Conservation (phyloP, 2,797 vertebrate genomes). For the Trachops cirrhosus region DNA sequence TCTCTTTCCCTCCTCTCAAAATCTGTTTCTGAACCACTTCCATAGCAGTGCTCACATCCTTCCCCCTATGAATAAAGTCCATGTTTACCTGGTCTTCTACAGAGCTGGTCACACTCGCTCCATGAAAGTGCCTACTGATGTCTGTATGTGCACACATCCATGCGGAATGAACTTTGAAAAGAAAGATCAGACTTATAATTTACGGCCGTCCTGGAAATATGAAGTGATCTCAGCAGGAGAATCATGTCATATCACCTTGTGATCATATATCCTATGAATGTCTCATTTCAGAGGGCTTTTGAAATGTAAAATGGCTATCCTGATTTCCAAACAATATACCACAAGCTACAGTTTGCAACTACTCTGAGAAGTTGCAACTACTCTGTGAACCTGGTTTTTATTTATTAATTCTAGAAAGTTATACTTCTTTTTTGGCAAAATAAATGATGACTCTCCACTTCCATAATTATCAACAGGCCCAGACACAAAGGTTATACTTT, state of each 20-base stretch:
- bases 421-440: slow-evolving; percentile 8
- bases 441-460: not conserved
- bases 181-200: not conserved
- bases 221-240: slow-evolving; percentile 14
- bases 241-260: not conserved
- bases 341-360: not conserved
- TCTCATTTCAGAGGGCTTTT: slow-evolving; percentile 24
- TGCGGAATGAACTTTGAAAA: not conserved
- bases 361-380: not conserved
- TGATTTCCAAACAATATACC: slow-evolving; percentile 15
- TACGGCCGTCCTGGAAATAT: not conserved
- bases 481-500: not conserved
- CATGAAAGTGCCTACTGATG: not conserved
- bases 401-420: not conserved
- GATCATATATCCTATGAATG: not conserved
- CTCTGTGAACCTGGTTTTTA: not conserved
- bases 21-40: not conserved
- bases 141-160: not conserved
- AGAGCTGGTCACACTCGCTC: not conserved
- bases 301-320: slow-evolving; percentile 26
- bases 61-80: not conserved
- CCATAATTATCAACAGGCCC: not conserved
- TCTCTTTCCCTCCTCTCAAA: not conserved
- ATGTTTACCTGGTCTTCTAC: not conserved
- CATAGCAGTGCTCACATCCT: not conserved